phyloP scores from a whole-genome alignment of 2,797 vertebrate species.

The Ispidina lecontei region DNA sequence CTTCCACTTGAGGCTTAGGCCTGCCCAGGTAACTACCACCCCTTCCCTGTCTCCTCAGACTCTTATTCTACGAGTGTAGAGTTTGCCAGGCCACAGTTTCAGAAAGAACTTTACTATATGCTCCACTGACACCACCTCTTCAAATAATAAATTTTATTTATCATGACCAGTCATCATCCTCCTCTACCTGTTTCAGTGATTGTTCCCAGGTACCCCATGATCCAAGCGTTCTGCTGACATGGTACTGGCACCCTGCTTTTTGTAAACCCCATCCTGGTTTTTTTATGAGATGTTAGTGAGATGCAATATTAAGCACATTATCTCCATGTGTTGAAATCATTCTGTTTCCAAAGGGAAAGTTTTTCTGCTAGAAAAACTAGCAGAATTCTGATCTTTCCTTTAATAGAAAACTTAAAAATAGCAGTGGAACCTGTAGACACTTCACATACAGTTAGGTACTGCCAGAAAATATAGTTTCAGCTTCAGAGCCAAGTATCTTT shows the following conservation, averaged over 20 bases:
- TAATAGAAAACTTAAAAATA: neutral
- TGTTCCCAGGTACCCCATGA: neutral
- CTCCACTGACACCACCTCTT: neutral
- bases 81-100: neutral
- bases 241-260: neutral
- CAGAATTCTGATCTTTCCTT: neutral
- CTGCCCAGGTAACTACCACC: neutral
- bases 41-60: neutral
- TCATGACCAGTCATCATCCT: neutral
- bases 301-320: neutral
- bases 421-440: neutral
- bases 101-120: neutral
- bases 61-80: neutral
- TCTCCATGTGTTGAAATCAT: neutral
- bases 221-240: rapidly evolving
- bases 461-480: neutral
- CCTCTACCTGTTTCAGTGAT: neutral
- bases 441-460: neutral
- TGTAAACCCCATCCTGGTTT: neutral
- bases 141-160: neutral
- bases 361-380: neutral
- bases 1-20: neutral
- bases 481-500: neutral
- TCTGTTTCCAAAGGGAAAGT: neutral
- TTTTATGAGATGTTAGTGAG: neutral